Conservation (phyloP, 2,113 vertebrate genomes). For the Anarrhichthys ocellatus region DNA sequence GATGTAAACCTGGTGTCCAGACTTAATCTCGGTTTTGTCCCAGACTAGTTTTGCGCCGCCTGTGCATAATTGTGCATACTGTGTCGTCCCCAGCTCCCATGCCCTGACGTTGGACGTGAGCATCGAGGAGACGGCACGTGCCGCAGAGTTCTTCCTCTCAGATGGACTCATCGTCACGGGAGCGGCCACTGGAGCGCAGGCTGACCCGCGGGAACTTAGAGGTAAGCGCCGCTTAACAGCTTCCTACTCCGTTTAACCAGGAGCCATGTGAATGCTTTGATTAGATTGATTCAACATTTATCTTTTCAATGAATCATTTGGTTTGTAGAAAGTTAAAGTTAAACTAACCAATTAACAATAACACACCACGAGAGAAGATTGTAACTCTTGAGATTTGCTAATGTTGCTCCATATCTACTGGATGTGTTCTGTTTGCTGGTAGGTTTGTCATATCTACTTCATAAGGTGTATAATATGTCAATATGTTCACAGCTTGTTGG, state of each 20-base stretch:
- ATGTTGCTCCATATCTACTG: no score
- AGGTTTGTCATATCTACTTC: no score
- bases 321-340: neutral
- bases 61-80: neutral
- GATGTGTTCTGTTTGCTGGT: no score
- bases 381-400: neutral
- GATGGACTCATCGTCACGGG: conserved; percentile 89
- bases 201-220: conserved; percentile 82
- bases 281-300: neutral
- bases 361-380: neutral
- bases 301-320: neutral
- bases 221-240: conserved; percentile 74
- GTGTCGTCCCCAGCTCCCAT: conserved; percentile 82
- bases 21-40: neutral
- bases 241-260: neutral
- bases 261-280: neutral
- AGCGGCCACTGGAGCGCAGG: conserved; percentile 81
- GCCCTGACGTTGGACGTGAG: conserved; percentile 87
- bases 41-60: neutral
- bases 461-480: no score
- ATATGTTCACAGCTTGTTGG: neutral
- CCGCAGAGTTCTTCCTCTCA: conserved; percentile 90
- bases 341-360: neutral
- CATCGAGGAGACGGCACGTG: conserved; percentile 81
- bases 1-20: neutral